Percentiles rank a stretch among this genome's conserved stretches.
Evolutionary conservation across 2,888 invertebrate species (phyloP).

Genomic region (Drosophila kanekoi): DNA sequence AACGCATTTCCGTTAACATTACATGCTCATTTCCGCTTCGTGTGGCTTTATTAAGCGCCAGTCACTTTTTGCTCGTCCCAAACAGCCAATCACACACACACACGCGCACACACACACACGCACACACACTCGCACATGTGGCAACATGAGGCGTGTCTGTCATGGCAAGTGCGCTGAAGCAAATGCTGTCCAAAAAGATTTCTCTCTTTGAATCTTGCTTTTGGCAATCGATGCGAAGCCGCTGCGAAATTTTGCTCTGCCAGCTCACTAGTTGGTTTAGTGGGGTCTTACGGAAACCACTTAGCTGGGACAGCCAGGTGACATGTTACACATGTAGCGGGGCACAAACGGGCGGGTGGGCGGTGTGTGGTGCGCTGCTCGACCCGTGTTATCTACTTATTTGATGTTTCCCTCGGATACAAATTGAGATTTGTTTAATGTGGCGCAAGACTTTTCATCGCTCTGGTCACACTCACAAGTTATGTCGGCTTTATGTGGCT

Average conservation of each 20-base stretch:
- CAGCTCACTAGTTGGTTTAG: constrained; percentile 34
- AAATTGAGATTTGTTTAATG: constrained; percentile 39
- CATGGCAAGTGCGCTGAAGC: constrained; percentile 71
- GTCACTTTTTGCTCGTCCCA: constrained; percentile 16
- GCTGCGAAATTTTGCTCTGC: not conserved
- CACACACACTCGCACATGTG: constrained; percentile 2
- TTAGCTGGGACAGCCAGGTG: constrained; percentile 42
- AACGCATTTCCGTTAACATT: constrained; percentile 80
- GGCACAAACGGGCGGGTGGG: too few relatives aligned
- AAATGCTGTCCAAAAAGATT: constrained; percentile 61
- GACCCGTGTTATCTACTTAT: constrained; percentile 10
- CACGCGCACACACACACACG: constrained; percentile 1
- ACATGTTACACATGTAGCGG: constrained; percentile 12
- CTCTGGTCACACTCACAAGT: constrained; percentile 21
- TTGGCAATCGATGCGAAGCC: constrained; percentile 49
- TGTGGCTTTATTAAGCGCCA: constrained; percentile 74
- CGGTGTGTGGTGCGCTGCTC: not conserved
- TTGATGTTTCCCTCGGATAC: constrained; percentile 3
- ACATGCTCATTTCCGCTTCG: constrained; percentile 79
- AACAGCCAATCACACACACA: constrained; percentile 4
- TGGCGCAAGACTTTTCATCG: constrained; percentile 14
- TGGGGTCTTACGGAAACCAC: constrained; percentile 27
- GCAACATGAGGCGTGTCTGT: constrained; percentile 46
- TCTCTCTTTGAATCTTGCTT: constrained; percentile 24
- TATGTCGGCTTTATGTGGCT: constrained; percentile 11